A percentile compares a stretch with the other conserved stretches of the same genome.
These are phyloP conservation scores for Axinella damicornis DNA, from an alignment of 37 sponge, comb jelly and placozoan species.

Conservation along the genomic window DNA sequence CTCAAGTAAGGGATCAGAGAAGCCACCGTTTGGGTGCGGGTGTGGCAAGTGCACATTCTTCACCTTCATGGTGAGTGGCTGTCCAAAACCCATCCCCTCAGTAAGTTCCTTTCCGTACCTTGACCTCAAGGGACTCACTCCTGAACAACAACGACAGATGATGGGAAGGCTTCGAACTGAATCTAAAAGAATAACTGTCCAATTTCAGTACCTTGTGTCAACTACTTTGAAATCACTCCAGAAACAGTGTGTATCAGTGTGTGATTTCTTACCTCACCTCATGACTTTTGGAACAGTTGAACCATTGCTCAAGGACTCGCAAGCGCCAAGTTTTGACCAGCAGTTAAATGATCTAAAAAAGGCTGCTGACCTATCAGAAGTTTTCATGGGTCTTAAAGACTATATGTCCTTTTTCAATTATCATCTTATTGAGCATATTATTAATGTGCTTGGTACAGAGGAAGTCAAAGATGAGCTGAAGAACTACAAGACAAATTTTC, in stretches of 20 bases:
- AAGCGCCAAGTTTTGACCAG: not conserved
- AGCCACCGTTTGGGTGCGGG: slow-evolving; percentile 11
- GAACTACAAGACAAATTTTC: not conserved
- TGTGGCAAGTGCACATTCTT: slow-evolving; percentile 17
- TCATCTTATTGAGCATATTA: not conserved
- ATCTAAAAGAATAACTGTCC: not conserved
- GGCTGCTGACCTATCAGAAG: not conserved
- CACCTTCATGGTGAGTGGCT: not conserved
- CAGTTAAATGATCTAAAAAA: not conserved
- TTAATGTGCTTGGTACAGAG: not conserved
- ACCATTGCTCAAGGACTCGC: not conserved
- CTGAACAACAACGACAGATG: not conserved
- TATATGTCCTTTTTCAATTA: not conserved
- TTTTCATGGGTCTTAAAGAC: not conserved
- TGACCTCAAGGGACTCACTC: not conserved
- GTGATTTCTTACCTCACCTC: not conserved
- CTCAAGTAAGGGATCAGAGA: too few relatives aligned
- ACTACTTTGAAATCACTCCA: not conserved
- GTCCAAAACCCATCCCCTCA: not conserved
- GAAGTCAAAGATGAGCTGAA: not conserved
- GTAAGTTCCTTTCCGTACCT: slow-evolving; percentile 16
- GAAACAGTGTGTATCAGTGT: not conserved
- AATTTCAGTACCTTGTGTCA: not conserved
- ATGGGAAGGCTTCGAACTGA: not conserved
- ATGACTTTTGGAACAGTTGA: not conserved